These are phyloP conservation scores for Metaphire vulgaris DNA, from an alignment of 1,140 invertebrate species.

Conservation along the genomic window DNA sequence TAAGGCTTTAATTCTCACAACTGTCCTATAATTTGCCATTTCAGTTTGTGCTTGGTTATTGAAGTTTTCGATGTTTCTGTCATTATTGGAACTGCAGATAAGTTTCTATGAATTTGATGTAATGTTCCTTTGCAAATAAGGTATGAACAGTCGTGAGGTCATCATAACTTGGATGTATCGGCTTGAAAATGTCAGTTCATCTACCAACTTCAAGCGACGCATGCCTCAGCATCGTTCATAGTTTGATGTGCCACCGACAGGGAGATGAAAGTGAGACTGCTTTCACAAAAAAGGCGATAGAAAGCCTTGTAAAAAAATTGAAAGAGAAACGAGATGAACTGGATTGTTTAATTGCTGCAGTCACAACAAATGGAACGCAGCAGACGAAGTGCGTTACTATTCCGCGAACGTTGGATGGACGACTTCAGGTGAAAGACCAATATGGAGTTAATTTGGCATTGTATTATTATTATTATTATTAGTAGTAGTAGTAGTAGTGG, in stretches of 20 bases:
- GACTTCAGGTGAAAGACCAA: constrained; percentile 88
- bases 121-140: too few species aligned
- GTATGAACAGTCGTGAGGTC: too few species aligned
- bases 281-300: constrained; percentile 77
- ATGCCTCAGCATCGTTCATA: constrained; percentile 72
- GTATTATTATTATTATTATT: too few species aligned
- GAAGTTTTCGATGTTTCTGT: too few species aligned
- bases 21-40: too few species aligned
- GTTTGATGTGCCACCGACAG: constrained; percentile 92
- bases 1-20: too few species aligned
- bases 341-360: constrained; percentile 92
- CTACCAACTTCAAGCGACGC: constrained; percentile 20
- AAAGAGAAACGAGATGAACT: constrained; percentile 82
- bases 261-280: constrained; percentile 68
- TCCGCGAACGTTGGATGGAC: constrained; percentile 93
- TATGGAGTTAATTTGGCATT: too few species aligned
- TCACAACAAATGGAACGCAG: constrained; percentile 95
- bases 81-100: too few species aligned
- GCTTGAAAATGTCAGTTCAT: constrained; percentile 16
- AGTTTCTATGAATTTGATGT: too few species aligned
- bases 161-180: too few species aligned
- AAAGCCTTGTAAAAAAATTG: constrained; percentile 92
- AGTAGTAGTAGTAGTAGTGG: too few species aligned
- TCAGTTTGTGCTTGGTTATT: too few species aligned
- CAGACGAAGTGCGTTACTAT: constrained; percentile 99